Percentiles rank a stretch among this genome's conserved stretches.
Conservation (phyloP, 2,797 vertebrate species). For the Sternotherus odoratus region DNA sequence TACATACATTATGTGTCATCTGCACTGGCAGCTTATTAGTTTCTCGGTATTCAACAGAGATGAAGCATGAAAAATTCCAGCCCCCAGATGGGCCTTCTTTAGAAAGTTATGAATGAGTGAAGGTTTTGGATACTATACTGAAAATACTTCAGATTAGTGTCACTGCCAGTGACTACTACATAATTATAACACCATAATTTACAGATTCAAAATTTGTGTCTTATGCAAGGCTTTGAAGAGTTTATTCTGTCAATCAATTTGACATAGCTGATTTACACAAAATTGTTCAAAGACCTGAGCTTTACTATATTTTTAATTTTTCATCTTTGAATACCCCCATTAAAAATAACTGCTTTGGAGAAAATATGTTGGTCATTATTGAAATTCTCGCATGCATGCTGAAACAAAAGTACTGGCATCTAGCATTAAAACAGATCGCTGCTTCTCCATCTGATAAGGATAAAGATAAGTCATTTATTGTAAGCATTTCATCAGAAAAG, state of each 20-base stretch:
- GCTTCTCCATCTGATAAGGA: background rate
- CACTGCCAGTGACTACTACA: background rate
- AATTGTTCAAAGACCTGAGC: background rate
- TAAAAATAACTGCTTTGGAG: background rate
- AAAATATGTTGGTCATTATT: conserved; percentile 10
- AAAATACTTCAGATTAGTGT: background rate
- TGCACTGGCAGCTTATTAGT: background rate
- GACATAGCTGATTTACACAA: background rate
- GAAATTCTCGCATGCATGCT: background rate
- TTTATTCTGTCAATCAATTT: conserved; percentile 1
- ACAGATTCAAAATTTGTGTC: background rate
- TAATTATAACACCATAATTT: background rate
- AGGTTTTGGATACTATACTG: background rate
- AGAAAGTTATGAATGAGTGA: background rate
- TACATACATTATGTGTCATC: background rate
- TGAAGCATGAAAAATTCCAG: background rate
- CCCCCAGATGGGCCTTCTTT: accelerated
- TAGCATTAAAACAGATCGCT: background rate
- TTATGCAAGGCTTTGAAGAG: background rate
- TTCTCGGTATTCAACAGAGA: background rate
- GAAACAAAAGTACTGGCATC: background rate
- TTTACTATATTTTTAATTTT: background rate
- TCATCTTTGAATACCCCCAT: background rate
- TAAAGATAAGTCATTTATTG: background rate
- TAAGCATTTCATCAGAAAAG: background rate